Conservation (phyloP, 2,888 invertebrate genomes). For the Branchinecta sandiegonensis region DNA sequence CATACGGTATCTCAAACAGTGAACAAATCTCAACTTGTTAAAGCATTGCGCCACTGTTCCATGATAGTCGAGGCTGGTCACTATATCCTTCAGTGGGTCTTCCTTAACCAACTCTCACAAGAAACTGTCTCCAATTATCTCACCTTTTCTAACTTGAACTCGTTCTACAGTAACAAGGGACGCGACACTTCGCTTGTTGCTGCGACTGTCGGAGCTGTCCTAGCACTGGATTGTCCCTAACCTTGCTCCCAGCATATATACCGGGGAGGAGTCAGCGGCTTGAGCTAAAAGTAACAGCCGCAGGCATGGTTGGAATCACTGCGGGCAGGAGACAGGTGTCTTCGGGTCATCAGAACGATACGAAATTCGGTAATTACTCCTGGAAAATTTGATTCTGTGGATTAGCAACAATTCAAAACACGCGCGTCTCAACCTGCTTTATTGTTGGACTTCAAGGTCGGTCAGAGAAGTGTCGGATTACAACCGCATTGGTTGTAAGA, state of each 20-base stretch:
- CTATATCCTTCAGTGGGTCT: no score
- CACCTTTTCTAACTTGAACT: not conserved
- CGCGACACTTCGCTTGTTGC: slow-evolving; percentile 3
- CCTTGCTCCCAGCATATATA: not conserved
- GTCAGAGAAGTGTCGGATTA: no score
- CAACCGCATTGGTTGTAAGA: no score
- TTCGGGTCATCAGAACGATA: slow-evolving; percentile 6
- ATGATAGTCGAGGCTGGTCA: not conserved
- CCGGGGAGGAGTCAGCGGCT: not conserved
- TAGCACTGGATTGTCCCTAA: not conserved
- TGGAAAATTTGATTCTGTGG: not conserved
- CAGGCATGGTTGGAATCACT: slow-evolving; percentile 4
- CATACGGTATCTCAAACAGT: not conserved
- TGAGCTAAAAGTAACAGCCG: slow-evolving; percentile 6
- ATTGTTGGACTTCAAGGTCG: no score
- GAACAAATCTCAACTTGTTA: slow-evolving; percentile 15
- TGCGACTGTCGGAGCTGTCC: slow-evolving; percentile 11
- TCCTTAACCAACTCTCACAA: no score
- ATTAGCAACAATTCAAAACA: not conserved
- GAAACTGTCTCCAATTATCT: not conserved
- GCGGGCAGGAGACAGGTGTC: not conserved
- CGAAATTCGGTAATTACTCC: not conserved
- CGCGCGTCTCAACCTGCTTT: no score
- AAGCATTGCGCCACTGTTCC: slow-evolving; percentile 9
- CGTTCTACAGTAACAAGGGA: slow-evolving; percentile 10